Conservation (phyloP, 2,888 invertebrate species). For the Eurois occulta region DNA sequence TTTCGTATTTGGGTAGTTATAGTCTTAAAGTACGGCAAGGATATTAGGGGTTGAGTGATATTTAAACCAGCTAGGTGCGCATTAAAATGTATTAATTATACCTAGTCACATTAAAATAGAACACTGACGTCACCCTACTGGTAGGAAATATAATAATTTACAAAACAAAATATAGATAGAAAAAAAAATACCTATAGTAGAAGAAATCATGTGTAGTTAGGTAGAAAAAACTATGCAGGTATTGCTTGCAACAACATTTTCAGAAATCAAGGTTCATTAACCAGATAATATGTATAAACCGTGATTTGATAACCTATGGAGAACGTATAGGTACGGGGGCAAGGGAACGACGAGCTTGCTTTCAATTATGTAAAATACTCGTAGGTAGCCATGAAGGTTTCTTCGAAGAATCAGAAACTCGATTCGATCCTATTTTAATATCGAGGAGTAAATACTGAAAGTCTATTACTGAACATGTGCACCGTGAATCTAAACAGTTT, state of each 20-base stretch:
- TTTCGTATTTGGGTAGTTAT: background rate
- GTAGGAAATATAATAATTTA: too few species aligned
- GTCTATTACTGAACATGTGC: background rate
- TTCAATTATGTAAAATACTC: conserved; percentile 48
- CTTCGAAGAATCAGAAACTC: conserved; percentile 36
- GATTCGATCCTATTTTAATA: conserved; percentile 50
- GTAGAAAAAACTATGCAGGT: background rate
- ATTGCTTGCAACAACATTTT: background rate
- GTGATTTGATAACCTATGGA: conserved; percentile 3
- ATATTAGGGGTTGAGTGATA: background rate
- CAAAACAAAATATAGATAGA: background rate
- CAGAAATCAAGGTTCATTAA: conserved; percentile 3
- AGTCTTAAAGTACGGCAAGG: conserved; percentile 18
- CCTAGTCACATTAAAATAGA: background rate
- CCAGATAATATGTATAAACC: conserved; percentile 6
- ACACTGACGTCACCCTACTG: background rate
- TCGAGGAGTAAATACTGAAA: conserved; percentile 6
- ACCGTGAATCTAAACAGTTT: background rate
- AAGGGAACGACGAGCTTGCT: conserved; percentile 3
- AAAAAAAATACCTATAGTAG: background rate
- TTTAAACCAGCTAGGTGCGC: too few species aligned
- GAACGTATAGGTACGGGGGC: background rate
- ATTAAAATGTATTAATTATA: conserved; percentile 9
- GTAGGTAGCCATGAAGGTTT: conserved; percentile 18
- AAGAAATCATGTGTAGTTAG: background rate